phyloP scores from a whole-genome alignment of 1,140 invertebrate genomes.

The Eumeta japonica region DNA sequence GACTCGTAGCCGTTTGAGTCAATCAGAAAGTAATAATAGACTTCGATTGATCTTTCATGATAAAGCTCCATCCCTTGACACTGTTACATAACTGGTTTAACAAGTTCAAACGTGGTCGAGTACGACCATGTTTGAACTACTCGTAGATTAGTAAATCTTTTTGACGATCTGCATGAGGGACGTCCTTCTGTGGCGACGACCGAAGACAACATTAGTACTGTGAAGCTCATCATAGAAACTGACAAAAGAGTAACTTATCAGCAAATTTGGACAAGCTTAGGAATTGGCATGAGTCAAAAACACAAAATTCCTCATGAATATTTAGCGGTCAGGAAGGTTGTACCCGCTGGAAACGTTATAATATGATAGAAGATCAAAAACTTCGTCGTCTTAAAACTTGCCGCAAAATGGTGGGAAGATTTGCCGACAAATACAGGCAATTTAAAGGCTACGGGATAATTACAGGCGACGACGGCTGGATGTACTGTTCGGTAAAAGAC shows the following conservation, averaged over 20 bases:
- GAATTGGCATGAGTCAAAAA: too few relatives aligned
- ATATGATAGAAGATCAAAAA: constrained; percentile 12
- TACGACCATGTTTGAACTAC: background rate
- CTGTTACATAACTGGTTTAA: constrained; percentile 8
- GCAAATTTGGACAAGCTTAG: too few relatives aligned
- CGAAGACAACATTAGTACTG: too few relatives aligned
- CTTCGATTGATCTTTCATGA: constrained; percentile 10
- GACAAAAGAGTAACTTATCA: too few relatives aligned
- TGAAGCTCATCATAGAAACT: background rate
- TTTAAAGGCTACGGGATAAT: constrained; percentile 12
- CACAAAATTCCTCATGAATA: too few relatives aligned
- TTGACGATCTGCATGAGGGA: too few relatives aligned
- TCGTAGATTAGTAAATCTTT: background rate
- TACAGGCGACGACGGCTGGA: constrained; percentile 10
- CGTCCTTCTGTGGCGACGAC: too few relatives aligned
- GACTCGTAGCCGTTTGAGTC: constrained; percentile 9
- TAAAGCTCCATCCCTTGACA: constrained; percentile 9
- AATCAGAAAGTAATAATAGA: constrained; percentile 10
- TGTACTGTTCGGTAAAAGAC: constrained; percentile 12
- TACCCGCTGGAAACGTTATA: constrained; percentile 10
- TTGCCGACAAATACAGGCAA: constrained; percentile 9
- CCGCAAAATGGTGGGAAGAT: constrained; percentile 9
- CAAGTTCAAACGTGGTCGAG: too few relatives aligned
- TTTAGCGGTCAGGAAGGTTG: too few relatives aligned
- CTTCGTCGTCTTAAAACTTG: constrained; percentile 11